A percentile compares a stretch with the other conserved stretches of the same genome.
Conservation (phyloP, 2,797 vertebrate genomes). For the Graptemys geographica region DNA sequence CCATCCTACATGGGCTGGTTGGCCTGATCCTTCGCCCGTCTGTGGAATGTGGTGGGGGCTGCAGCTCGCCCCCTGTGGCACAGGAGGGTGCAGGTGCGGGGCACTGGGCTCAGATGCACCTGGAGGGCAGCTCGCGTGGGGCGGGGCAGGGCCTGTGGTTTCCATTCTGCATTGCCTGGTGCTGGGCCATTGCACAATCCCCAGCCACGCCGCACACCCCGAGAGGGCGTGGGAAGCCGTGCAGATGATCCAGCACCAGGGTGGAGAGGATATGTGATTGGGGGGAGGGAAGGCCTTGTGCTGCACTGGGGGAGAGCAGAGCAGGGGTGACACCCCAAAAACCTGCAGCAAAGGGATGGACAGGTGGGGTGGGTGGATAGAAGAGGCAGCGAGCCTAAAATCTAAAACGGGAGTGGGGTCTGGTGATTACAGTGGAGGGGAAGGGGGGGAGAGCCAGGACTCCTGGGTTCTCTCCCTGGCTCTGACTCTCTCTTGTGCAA, state of each 20-base stretch:
- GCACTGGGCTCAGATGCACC: neutral
- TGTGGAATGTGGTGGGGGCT: no score
- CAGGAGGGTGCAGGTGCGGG: no score
- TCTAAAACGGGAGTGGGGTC: no score
- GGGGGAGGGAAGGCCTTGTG: neutral
- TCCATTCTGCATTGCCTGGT: neutral
- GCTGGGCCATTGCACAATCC: neutral
- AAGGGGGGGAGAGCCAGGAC: neutral
- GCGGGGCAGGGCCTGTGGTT: slow-evolving; percentile 6
- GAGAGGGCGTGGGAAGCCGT: neutral
- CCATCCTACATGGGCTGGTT: neutral
- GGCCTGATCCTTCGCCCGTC: no score
- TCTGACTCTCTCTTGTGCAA: neutral
- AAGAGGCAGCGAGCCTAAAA: no score
- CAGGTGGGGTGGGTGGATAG: neutral
- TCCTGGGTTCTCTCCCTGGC: neutral
- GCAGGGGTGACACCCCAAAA: neutral
- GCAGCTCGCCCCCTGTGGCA: no score
- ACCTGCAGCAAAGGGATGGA: neutral
- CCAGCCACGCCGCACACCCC: neutral
- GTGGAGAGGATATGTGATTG: no score
- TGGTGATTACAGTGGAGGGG: no score
- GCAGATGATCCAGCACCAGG: neutral
- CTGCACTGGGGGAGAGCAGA: no score
- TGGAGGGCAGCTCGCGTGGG: neutral